These are phyloP conservation scores for Pristionchus entomophagus DNA, from an alignment of 2,888 invertebrate species.

Conservation along the genomic window DNA sequence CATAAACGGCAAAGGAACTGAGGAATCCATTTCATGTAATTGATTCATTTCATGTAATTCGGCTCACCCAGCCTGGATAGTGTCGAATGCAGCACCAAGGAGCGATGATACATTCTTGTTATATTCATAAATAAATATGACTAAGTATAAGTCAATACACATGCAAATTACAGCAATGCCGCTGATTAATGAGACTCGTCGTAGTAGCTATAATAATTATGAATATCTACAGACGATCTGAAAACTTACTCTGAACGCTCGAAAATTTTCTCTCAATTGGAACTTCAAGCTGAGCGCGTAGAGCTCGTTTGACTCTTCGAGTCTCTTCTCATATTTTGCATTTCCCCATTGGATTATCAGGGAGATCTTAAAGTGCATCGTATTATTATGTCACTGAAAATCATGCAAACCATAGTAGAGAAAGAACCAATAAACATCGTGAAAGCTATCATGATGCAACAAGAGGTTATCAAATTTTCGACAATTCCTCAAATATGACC, in stretches of 20 bases:
- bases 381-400: not conserved
- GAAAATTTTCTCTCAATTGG: slow-evolving; percentile 15
- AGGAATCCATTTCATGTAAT: not conserved
- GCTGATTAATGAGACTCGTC: not conserved
- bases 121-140: not conserved
- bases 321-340: not conserved
- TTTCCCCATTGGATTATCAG: not conserved
- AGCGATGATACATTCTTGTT: not conserved
- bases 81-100: not conserved
- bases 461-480: not conserved
- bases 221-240: not conserved
- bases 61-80: not conserved
- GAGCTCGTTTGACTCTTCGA: not conserved
- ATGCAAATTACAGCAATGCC: not conserved
- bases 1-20: not conserved
- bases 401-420: not conserved
- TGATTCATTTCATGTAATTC: not conserved
- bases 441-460: not conserved
- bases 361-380: not conserved
- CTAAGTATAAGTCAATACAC: not conserved
- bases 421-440: not conserved
- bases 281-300: not conserved
- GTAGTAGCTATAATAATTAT: not conserved
- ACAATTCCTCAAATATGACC: not conserved
- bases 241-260: not conserved